Percentiles rank a stretch among this genome's conserved stretches.
These are phyloP conservation scores for Ibidorhyncha struthersii DNA, from an alignment of 2,113 vertebrate species.

Conservation along the genomic window DNA sequence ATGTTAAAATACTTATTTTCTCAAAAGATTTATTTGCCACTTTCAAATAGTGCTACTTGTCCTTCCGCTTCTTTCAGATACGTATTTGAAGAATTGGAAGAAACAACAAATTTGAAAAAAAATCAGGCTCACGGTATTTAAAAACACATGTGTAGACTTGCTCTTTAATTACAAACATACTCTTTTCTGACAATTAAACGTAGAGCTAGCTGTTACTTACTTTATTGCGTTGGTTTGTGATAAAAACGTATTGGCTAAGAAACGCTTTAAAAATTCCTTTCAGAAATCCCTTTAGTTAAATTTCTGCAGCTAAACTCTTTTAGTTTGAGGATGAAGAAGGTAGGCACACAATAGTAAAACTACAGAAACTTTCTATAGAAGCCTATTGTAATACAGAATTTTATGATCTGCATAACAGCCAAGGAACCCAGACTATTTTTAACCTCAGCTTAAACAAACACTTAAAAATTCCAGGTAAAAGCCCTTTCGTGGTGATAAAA, in stretches of 20 bases:
- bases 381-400: neutral
- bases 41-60: neutral
- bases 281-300: neutral
- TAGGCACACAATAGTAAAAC: neutral
- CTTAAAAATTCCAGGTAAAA: slow-evolving; percentile 6
- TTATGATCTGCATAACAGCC: neutral
- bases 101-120: neutral
- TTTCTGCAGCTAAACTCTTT: neutral
- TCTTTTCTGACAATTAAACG: neutral
- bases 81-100: neutral
- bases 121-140: neutral
- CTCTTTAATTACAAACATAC: neutral
- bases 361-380: neutral
- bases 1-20: neutral
- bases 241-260: neutral
- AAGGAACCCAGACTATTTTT: neutral
- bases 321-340: neutral
- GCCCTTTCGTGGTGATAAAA: neutral
- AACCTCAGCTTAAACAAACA: neutral
- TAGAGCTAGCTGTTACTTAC: neutral
- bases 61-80: neutral
- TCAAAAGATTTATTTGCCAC: neutral
- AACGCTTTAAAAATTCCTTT: neutral
- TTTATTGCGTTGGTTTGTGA: neutral
- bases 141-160: neutral